Conservation (phyloP, 2,113 vertebrate species). For the Rattus rattus region DNA sequence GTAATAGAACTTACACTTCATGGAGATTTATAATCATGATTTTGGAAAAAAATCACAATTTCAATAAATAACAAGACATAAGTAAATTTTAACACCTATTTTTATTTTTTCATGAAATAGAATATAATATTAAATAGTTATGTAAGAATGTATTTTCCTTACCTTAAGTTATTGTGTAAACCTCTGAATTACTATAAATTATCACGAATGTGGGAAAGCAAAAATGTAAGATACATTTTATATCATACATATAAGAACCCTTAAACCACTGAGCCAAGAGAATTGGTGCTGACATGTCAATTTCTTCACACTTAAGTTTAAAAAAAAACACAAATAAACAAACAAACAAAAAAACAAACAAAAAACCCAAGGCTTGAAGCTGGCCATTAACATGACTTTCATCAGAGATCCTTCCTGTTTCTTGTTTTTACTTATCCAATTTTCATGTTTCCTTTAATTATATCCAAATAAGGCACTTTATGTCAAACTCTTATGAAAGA, state of each 20-base stretch:
- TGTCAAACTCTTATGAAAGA: neutral
- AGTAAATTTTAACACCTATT: neutral
- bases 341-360: too few relatives aligned
- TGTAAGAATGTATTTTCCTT: neutral
- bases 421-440: neutral
- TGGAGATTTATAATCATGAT: neutral
- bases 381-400: neutral
- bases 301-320: neutral
- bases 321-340: neutral
- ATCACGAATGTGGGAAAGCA: neutral
- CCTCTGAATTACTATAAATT: neutral
- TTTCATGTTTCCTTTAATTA: neutral
- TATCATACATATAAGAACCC: neutral
- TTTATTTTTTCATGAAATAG: neutral
- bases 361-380: neutral
- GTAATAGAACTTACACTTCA: neutral
- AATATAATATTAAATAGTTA: neutral
- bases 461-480: neutral
- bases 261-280: neutral
- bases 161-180: neutral
- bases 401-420: neutral
- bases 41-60: neutral
- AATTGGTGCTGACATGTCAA: neutral
- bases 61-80: neutral
- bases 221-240: neutral